Conservation (phyloP, 1,140 invertebrate genomes). For the Adoxophyes honmai region DNA sequence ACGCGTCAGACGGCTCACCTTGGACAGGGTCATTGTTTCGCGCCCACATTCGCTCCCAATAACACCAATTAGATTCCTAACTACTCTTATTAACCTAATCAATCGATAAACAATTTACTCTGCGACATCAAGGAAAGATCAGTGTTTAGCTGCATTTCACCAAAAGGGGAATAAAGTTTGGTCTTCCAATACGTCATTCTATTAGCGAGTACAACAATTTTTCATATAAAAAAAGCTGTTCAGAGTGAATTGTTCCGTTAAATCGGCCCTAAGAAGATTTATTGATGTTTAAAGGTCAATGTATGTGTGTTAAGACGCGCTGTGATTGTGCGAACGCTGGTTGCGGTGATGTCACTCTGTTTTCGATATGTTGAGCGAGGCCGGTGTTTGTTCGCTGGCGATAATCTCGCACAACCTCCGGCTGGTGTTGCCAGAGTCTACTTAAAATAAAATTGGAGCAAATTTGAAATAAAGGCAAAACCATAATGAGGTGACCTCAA, state of each 20-base stretch:
- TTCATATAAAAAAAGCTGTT: no score
- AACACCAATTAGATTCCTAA: background rate
- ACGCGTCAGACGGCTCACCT: conserved; percentile 45
- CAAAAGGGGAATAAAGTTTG: no score
- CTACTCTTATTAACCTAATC: background rate
- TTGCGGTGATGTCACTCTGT: conserved; percentile 64
- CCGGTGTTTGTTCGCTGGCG: conserved; percentile 42
- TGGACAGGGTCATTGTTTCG: conserved; percentile 52
- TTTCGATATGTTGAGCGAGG: conserved; percentile 50
- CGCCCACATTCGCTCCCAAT: conserved; percentile 35
- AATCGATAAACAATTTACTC: background rate
- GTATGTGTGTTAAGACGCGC: conserved; percentile 11
- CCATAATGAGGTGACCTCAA: no score
- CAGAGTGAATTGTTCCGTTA: no score
- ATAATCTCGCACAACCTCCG: conserved; percentile 63
- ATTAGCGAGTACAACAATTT: no score
- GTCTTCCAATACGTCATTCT: no score
- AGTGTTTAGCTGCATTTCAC: no score
- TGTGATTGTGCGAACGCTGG: conserved; percentile 30
- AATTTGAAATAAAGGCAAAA: no score
- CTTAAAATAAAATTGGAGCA: no score
- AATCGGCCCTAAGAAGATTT: no score
- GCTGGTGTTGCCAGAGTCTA: no score
- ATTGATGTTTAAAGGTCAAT: conserved; percentile 15
- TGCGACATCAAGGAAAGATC: no score